These are phyloP conservation scores for Homalodisca vitripennis DNA, from an alignment of 1,140 invertebrate genomes.

Conservation along the genomic window DNA sequence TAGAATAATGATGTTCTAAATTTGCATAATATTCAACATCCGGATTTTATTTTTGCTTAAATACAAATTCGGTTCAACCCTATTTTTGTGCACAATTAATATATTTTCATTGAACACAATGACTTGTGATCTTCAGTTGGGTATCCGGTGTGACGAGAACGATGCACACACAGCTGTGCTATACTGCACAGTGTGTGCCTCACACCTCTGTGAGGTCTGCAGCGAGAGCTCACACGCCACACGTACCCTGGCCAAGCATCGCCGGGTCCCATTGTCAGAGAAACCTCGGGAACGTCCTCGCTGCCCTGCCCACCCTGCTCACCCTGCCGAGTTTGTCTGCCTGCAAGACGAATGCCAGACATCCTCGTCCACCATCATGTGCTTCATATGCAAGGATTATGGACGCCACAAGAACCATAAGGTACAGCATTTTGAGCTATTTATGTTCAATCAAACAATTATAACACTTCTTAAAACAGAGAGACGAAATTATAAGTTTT, in stretches of 20 bases:
- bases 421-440: no score
- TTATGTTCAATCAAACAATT: no score
- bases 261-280: conserved; percentile 59
- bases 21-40: no score
- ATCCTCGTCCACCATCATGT: conserved; percentile 51
- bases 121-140: conserved; percentile 54
- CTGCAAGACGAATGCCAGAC: conserved; percentile 58
- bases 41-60: no score
- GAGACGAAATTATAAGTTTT: no score
- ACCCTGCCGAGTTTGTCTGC: conserved; percentile 61
- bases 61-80: no score
- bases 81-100: no score
- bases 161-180: conserved; percentile 58
- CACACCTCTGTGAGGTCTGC: conserved; percentile 59
- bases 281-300: conserved; percentile 61
- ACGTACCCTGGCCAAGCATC: conserved; percentile 57
- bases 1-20: no score
- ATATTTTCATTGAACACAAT: no score
- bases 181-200: conserved; percentile 59
- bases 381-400: conserved; percentile 63
- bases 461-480: no score
- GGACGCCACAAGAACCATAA: conserved; percentile 58
- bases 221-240: conserved; percentile 58
- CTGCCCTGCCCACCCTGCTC: conserved; percentile 57
- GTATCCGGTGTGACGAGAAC: conserved; percentile 59